A percentile compares a stretch with the other conserved stretches of the same genome.
Evolutionary conservation across 1,140 invertebrate species (phyloP).

Genomic region (Bombus superbus): DNA sequence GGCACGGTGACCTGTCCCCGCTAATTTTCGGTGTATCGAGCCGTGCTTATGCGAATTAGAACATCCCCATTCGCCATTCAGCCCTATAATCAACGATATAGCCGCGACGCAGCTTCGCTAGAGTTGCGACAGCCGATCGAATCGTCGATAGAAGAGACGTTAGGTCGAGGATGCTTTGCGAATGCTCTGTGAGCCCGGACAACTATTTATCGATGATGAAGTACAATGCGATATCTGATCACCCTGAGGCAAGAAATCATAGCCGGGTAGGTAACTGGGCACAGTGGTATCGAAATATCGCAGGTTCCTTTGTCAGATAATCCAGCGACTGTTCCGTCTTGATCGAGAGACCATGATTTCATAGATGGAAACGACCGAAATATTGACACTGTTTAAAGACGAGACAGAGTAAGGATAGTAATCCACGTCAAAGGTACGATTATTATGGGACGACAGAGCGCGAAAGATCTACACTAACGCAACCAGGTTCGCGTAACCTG

Average conservation of each 20-base stretch:
- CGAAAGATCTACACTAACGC: conserved; percentile 42
- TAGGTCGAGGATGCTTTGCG: neutral
- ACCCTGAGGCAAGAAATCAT: neutral
- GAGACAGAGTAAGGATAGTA: neutral
- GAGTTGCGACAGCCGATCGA: conserved; percentile 6
- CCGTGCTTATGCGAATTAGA: conserved; percentile 39
- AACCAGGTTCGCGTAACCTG: conserved; percentile 43
- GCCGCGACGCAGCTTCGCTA: neutral
- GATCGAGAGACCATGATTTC: neutral
- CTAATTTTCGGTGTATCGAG: conserved; percentile 46
- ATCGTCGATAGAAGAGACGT: neutral
- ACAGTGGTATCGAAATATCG: neutral
- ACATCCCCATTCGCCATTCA: conserved; percentile 29
- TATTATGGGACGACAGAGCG: conserved; percentile 45
- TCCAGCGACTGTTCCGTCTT: neutral
- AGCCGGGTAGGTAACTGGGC: neutral
- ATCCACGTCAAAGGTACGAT: neutral
- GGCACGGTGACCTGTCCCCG: neutral
- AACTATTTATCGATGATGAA: neutral
- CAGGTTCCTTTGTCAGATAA: neutral
- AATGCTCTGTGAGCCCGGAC: neutral
- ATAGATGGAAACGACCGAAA: neutral
- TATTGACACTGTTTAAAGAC: neutral
- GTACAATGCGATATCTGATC: neutral
- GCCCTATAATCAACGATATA: conserved; percentile 14